These are phyloP conservation scores for Petroica traversi DNA, from an alignment of 2,113 vertebrate genomes.

Conservation along the genomic window DNA sequence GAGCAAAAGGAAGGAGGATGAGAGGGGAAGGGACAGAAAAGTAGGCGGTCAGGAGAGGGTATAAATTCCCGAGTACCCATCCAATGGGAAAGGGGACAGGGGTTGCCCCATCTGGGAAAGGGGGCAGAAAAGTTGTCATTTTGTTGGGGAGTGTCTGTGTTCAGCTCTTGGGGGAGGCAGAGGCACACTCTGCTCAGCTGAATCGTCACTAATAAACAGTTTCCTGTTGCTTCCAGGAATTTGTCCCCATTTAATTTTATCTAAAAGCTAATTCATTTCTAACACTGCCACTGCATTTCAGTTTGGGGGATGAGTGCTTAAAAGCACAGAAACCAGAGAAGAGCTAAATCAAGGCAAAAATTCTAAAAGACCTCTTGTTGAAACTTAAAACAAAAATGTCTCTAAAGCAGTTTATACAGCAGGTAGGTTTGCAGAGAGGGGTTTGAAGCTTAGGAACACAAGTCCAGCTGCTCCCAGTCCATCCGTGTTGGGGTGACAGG, in stretches of 20 bases:
- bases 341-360: not conserved
- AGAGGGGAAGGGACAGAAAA: not conserved
- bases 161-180: fast-evolving
- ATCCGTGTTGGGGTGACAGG: not conserved
- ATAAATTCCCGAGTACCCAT: fast-evolving
- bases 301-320: not conserved
- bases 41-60: fast-evolving
- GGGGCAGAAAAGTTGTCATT: not conserved
- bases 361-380: not conserved
- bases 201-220: not conserved
- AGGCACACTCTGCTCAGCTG: fast-evolving
- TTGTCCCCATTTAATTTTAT: not conserved
- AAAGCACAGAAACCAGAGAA: not conserved
- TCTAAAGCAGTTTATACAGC: not conserved
- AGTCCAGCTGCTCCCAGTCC: not conserved
- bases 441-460: not conserved
- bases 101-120: fast-evolving
- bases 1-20: not conserved
- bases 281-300: not conserved
- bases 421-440: not conserved
- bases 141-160: not conserved
- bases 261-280: not conserved
- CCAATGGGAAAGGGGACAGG: not conserved
- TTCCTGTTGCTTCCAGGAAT: fast-evolving
- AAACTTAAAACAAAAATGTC: not conserved